These are phyloP conservation scores for Passer domesticus DNA, from an alignment of 2,113 vertebrate genomes.

Conservation along the genomic window DNA sequence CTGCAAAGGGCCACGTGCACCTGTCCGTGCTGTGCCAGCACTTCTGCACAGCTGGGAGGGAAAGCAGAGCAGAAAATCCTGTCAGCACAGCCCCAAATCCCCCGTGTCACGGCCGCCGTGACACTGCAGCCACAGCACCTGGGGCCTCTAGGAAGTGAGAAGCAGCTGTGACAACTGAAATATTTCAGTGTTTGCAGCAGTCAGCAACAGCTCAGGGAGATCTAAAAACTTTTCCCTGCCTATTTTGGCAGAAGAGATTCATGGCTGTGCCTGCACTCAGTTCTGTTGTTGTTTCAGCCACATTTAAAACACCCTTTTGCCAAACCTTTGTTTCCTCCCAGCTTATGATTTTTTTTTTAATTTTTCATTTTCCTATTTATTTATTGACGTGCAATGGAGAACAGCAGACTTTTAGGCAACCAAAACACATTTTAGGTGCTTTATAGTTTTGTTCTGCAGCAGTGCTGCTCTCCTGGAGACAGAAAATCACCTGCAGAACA, in stretches of 20 bases:
- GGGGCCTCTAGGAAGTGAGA: neutral
- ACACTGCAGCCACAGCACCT: neutral
- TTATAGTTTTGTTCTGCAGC: neutral
- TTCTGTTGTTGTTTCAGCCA: conserved; percentile 14
- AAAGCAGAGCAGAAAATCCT: neutral
- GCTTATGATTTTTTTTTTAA: neutral
- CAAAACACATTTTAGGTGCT: neutral
- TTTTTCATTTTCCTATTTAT: neutral
- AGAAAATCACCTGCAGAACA: neutral
- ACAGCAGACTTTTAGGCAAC: neutral
- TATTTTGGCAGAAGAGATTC: neutral
- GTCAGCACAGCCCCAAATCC: neutral
- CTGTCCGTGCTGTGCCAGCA: conserved; percentile 85
- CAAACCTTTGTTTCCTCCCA: conserved; percentile 21
- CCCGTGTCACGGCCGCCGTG: neutral
- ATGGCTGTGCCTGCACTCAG: neutral
- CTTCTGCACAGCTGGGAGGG: conserved; percentile 77
- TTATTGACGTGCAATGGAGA: neutral
- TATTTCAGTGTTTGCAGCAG: conserved; percentile 26
- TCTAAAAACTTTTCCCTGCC: neutral
- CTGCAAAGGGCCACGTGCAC: conserved; percentile 88
- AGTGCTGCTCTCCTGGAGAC: neutral
- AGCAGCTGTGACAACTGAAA: conserved; percentile 13
- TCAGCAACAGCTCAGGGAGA: neutral
- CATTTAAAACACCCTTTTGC: neutral